phyloP scores from a whole-genome alignment of 2,888 invertebrate species.

The Linhomoeus sp. region DNA sequence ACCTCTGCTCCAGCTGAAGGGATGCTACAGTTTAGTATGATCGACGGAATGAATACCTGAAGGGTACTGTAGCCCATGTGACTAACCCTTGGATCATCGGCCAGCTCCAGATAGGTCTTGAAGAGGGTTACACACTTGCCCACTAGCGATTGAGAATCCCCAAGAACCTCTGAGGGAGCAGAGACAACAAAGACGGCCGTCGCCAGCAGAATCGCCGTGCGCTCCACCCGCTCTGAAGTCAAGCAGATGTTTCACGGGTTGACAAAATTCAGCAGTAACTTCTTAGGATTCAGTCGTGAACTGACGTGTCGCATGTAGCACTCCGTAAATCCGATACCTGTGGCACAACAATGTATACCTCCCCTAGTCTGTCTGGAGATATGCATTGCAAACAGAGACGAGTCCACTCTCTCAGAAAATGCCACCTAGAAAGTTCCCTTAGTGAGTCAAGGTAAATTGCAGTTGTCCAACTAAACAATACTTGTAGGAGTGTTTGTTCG shows the following conservation, averaged over 20 bases:
- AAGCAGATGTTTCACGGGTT: too few relatives aligned
- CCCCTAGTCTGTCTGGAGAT: too few relatives aligned
- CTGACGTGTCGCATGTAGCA: conserved; percentile 1
- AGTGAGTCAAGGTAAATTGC: too few relatives aligned
- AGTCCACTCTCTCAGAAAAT: too few relatives aligned
- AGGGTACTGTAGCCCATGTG: too few relatives aligned
- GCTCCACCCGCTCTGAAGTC: conserved; percentile 36
- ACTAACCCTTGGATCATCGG: conserved; percentile 5
- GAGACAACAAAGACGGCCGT: conserved; percentile 68
- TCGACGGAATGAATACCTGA: not conserved
- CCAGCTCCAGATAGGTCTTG: conserved; percentile 44
- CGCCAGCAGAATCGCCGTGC: conserved; percentile 63
- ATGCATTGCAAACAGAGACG: too few relatives aligned
- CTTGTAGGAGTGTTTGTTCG: too few relatives aligned
- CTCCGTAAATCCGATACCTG: too few relatives aligned
- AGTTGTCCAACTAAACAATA: too few relatives aligned
- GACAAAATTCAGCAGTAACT: too few relatives aligned
- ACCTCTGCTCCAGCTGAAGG: not conserved
- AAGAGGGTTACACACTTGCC: conserved; percentile 71
- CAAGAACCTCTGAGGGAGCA: conserved; percentile 50
- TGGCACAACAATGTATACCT: too few relatives aligned
- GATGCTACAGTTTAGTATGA: not conserved
- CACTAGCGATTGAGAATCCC: conserved; percentile 60
- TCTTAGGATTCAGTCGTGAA: conserved; percentile 7
- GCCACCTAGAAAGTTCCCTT: too few relatives aligned